Conservation (phyloP, 2,797 vertebrate species). For the Crocodylus rhombifer region DNA sequence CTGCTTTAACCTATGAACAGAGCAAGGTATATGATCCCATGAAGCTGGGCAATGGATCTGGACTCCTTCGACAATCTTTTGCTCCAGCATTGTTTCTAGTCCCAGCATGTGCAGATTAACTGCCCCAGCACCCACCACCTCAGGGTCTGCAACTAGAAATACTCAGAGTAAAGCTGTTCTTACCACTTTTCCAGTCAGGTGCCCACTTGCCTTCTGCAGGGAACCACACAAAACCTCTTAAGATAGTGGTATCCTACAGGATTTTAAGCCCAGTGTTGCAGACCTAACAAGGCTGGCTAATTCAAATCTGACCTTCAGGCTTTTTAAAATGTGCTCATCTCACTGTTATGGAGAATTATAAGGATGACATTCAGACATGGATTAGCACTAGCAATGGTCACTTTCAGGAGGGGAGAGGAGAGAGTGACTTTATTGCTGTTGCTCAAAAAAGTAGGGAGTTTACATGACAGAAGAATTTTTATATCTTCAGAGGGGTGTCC, state of each 20-base stretch:
- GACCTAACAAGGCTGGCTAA: not conserved
- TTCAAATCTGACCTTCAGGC: not conserved
- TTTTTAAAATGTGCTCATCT: not conserved
- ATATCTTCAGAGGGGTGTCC: not conserved
- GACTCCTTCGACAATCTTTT: not conserved
- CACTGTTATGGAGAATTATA: not conserved
- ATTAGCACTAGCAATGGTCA: not conserved
- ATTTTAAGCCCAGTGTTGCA: not conserved
- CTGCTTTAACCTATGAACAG: not conserved
- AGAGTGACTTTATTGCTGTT: not conserved
- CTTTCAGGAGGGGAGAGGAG: not conserved
- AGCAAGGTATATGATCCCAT: not conserved
- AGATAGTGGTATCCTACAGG: not conserved
- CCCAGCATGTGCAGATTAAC: not conserved
- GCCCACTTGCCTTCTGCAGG: not conserved
- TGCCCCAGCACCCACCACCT: not conserved
- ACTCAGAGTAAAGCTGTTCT: not conserved
- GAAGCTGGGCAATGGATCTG: not conserved
- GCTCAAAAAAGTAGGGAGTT: not conserved
- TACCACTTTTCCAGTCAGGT: not conserved
- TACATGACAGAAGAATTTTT: not conserved
- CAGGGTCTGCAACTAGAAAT: not conserved
- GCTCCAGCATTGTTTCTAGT: not conserved
- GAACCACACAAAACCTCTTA: not conserved
- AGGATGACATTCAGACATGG: not conserved